phyloP scores from a whole-genome alignment of 1,140 invertebrate genomes.

The Heliconius nattereri region DNA sequence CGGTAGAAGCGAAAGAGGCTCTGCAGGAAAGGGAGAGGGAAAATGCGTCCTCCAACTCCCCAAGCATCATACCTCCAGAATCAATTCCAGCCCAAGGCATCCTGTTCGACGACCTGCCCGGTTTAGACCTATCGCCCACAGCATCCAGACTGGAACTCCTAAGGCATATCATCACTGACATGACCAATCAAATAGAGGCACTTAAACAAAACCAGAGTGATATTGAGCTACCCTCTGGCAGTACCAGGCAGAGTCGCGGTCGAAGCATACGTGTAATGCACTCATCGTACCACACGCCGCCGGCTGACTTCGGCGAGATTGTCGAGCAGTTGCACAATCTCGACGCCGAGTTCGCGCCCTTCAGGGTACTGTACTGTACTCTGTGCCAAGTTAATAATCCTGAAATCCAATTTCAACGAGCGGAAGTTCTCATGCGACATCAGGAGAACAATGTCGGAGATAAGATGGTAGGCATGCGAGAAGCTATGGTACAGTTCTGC shows the following conservation, averaged over 20 bases:
- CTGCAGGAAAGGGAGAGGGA: constrained; percentile 16
- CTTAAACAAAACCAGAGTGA: constrained; percentile 37
- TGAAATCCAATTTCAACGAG: too few species aligned
- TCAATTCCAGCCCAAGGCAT: constrained; percentile 63
- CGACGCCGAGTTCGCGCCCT: constrained; percentile 30
- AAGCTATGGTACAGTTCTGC: too few species aligned
- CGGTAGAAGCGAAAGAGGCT: constrained; percentile 19
- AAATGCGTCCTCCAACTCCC: too few species aligned
- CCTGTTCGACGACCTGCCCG: constrained; percentile 71
- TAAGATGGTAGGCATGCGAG: too few species aligned
- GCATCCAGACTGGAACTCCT: constrained; percentile 50
- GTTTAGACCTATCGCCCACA: constrained; percentile 50
- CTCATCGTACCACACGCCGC: constrained; percentile 3
- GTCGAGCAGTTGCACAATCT: constrained; percentile 50
- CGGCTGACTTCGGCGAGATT: constrained; percentile 31
- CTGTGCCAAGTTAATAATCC: constrained; percentile 26
- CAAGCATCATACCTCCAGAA: too few species aligned
- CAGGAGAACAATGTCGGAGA: too few species aligned
- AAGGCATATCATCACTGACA: constrained; percentile 50
- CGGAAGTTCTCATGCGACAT: too few species aligned
- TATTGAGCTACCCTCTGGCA: constrained; percentile 20
- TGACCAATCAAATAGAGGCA: constrained; percentile 40
- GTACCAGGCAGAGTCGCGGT: constrained; percentile 7
- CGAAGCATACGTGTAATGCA: constrained; percentile 19
- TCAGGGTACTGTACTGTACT: constrained; percentile 30